These are phyloP conservation scores for Clarias laeviceps DNA, from an alignment of 2,797 vertebrate genomes.

Conservation along the genomic window DNA sequence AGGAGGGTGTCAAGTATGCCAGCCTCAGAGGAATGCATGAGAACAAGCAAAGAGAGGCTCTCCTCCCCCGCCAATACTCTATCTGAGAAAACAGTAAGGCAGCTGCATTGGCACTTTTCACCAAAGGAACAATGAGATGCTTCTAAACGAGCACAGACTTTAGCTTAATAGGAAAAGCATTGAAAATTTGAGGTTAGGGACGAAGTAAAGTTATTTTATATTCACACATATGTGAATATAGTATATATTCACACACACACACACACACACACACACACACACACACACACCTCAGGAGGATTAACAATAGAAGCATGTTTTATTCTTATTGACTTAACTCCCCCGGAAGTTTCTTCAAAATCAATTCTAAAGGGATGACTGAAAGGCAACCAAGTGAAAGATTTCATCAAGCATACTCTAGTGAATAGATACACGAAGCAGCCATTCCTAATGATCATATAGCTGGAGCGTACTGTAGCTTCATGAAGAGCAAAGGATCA, in stretches of 20 bases:
- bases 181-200: not conserved
- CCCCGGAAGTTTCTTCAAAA: not conserved
- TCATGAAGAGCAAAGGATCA: not conserved
- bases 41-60: constrained; percentile 54
- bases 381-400: not conserved
- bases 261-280: too few species aligned
- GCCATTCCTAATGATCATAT: not conserved
- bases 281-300: not conserved
- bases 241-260: too few species aligned
- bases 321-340: not conserved
- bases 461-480: not conserved
- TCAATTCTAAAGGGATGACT: not conserved
- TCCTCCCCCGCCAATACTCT: constrained; percentile 23
- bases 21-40: constrained; percentile 67
- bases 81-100: constrained; percentile 24
- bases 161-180: not conserved
- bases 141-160: not conserved
- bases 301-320: not conserved
- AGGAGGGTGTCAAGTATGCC: constrained; percentile 61
- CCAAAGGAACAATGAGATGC: constrained; percentile 14
- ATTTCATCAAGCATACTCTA: not conserved
- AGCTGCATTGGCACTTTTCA: constrained; percentile 38
- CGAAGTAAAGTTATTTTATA: not conserved
- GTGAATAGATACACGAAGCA: not conserved
- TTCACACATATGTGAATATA: too few species aligned